phyloP scores from a whole-genome alignment of 2,888 invertebrate genomes.

The Tetragnatha montana region DNA sequence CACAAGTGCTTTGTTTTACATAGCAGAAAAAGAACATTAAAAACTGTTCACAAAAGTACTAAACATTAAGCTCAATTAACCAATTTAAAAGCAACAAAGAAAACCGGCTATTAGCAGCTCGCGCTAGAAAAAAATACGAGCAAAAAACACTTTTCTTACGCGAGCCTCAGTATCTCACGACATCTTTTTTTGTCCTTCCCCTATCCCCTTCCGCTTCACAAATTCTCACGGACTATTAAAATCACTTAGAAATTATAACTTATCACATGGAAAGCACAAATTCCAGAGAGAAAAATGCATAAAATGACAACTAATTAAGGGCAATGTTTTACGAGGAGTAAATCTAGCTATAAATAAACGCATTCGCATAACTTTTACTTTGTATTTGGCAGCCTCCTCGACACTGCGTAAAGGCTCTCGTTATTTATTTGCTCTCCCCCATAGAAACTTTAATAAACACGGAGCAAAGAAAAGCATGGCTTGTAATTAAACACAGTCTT shows the following conservation, averaged over 20 bases:
- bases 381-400: constrained; percentile 17
- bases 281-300: constrained; percentile 19
- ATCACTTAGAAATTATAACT: constrained; percentile 40
- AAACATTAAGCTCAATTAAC: neutral
- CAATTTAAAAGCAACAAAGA: neutral
- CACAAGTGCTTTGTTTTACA: neutral
- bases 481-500: constrained; percentile 37
- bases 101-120: neutral
- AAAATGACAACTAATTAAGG: constrained; percentile 42
- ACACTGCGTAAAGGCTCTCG: neutral
- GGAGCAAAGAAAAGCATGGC: constrained; percentile 4
- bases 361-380: constrained; percentile 8
- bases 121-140: neutral
- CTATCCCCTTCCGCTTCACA: constrained; percentile 16
- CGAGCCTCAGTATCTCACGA: neutral
- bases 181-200: neutral
- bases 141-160: neutral
- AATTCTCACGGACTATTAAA: constrained; percentile 42
- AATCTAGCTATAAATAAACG: constrained; percentile 46
- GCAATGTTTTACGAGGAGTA: constrained; percentile 41
- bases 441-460: neutral
- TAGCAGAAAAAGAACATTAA: neutral
- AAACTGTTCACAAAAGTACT: neutral
- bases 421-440: neutral
- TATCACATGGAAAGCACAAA: constrained; percentile 40